These are phyloP conservation scores for Pandemis heparana DNA, from an alignment of 2,888 invertebrate species.

Conservation along the genomic window DNA sequence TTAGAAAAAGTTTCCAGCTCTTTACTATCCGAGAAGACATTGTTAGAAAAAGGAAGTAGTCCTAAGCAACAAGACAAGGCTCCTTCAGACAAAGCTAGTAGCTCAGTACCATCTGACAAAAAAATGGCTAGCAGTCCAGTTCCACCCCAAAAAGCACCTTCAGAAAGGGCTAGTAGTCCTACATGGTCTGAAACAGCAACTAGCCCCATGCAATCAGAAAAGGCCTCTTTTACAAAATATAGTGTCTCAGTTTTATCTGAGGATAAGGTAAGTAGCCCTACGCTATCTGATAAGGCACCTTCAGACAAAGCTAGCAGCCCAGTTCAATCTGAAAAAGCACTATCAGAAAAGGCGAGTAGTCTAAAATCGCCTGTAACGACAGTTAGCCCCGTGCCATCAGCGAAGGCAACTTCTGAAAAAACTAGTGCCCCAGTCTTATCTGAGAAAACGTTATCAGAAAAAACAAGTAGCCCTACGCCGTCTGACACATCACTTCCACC, in stretches of 20 bases:
- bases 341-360: not conserved
- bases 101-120: constrained; percentile 8
- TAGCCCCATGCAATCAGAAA: constrained; percentile 9
- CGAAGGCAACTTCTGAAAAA: constrained; percentile 23
- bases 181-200: not conserved
- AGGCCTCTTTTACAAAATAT: constrained; percentile 31
- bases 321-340: constrained; percentile 18
- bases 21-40: not conserved
- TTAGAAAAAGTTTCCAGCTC: constrained; percentile 28
- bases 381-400: constrained; percentile 29
- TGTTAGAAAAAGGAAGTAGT: constrained; percentile 1
- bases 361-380: too few relatives aligned
- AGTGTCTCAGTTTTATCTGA: constrained; percentile 22
- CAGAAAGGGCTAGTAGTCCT: not conserved
- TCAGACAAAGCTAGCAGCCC: constrained; percentile 33
- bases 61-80: constrained; percentile 20
- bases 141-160: constrained; percentile 20
- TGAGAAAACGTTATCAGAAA: constrained; percentile 23
- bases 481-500: constrained; percentile 22
- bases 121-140: constrained; percentile 19
- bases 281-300: constrained; percentile 8
- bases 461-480: constrained; percentile 32
- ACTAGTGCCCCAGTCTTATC: constrained; percentile 3
- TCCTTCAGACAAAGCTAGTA: constrained; percentile 26
- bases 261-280: constrained; percentile 18